phyloP scores from a whole-genome alignment of 2,888 invertebrate species.

The Tinea trinotella region DNA sequence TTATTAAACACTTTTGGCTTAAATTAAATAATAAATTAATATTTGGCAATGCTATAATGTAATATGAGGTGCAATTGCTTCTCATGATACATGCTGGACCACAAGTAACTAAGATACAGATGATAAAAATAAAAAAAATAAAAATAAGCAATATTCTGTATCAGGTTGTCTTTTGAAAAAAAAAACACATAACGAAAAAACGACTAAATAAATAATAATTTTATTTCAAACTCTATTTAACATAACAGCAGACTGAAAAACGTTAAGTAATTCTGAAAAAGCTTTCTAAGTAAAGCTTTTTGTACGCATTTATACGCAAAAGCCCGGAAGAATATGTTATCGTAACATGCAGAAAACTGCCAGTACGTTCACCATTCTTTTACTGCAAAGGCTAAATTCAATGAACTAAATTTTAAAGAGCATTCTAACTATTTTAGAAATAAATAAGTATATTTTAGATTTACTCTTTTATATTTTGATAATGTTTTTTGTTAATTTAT shows the following conservation, averaged over 20 bases:
- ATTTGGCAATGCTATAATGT: too few relatives aligned
- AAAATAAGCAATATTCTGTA: too few relatives aligned
- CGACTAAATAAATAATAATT: not conserved
- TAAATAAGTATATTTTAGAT: too few relatives aligned
- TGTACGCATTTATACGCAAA: not conserved
- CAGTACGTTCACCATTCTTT: not conserved
- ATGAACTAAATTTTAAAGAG: not conserved
- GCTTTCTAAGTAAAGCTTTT: not conserved
- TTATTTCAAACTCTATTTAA: not conserved
- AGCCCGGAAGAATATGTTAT: not conserved
- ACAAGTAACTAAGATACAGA: too few relatives aligned
- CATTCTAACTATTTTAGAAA: too few relatives aligned
- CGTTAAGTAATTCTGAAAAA: not conserved
- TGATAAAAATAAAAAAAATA: too few relatives aligned
- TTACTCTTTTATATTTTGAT: too few relatives aligned
- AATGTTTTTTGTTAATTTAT: too few relatives aligned
- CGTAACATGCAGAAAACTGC: not conserved
- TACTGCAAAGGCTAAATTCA: not conserved
- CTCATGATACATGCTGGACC: too few relatives aligned
- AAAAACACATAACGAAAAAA: not conserved
- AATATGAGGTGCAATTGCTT: too few relatives aligned
- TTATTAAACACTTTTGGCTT: too few relatives aligned
- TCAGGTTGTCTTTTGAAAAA: not conserved
- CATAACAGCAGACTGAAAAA: not conserved
- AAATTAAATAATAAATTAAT: too few relatives aligned